Percentiles rank a stretch among this genome's conserved stretches.
These are phyloP conservation scores for Parelbella ahira DNA, from an alignment of 2,888 invertebrate species.

Conservation along the genomic window DNA sequence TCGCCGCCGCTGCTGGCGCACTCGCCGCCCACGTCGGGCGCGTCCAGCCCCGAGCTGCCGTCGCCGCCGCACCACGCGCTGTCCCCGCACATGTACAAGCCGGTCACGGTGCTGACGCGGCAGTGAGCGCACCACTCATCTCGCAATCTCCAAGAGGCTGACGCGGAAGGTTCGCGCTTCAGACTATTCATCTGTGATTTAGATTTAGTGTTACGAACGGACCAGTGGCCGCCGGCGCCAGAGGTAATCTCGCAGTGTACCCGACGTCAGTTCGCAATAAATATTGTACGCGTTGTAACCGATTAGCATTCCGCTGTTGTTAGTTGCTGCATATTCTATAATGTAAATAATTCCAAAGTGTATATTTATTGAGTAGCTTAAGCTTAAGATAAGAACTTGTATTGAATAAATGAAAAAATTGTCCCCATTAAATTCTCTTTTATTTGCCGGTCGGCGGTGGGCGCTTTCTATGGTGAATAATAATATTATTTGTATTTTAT, in stretches of 20 bases:
- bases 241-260: conserved; percentile 45
- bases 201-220: conserved; percentile 52
- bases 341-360: conserved; percentile 71
- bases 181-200: conserved; percentile 69
- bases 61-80: conserved; percentile 62
- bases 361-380: conserved; percentile 70
- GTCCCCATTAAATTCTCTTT: conserved; percentile 52
- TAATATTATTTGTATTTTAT: no score
- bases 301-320: conserved; percentile 59
- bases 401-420: conserved; percentile 58
- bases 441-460: conserved; percentile 35
- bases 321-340: conserved; percentile 38
- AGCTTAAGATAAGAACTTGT: conserved; percentile 59
- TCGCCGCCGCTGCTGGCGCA: conserved; percentile 61
- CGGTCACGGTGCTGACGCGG: conserved; percentile 79
- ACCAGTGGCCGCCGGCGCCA: conserved; percentile 44
- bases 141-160: conserved; percentile 38
- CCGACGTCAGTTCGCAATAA: conserved; percentile 40
- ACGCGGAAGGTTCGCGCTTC: conserved; percentile 41
- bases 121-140: conserved; percentile 48
- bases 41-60: conserved; percentile 66
- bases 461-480: no score
- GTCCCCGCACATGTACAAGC: conserved; percentile 74
- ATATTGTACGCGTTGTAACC: conserved; percentile 45
- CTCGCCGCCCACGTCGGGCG: conserved; percentile 60